A percentile compares a stretch with the other conserved stretches of the same genome.
phyloP scores from a whole-genome alignment of 64 coral and sea anemone genomes.

The Dendronephthya gigantea region DNA sequence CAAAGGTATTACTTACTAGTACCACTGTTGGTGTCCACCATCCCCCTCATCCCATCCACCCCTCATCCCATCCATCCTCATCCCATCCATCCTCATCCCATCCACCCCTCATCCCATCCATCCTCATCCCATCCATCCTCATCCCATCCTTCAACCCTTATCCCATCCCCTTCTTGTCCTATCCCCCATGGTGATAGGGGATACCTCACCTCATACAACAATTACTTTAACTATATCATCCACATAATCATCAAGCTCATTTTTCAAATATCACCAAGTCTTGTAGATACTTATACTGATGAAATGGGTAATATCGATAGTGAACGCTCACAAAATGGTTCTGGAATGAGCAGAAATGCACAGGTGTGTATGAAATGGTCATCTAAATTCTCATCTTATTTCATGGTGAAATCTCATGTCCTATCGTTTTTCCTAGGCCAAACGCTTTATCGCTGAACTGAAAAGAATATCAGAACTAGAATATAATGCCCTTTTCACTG shows the following conservation, averaged over 20 bases:
- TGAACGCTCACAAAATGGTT: conserved; percentile 79
- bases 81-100: too few species aligned
- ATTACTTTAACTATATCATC: neutral
- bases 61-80: too few species aligned
- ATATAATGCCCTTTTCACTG: conserved; percentile 77
- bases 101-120: too few species aligned
- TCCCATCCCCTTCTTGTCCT: too few species aligned
- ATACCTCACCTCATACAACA: neutral
- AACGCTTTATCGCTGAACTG: conserved; percentile 90
- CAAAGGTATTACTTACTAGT: conserved; percentile 16
- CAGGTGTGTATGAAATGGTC: conserved; percentile 40
- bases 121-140: too few species aligned
- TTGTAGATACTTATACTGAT: conserved; percentile 80
- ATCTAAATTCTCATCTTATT: too few species aligned
- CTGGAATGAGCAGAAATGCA: conserved; percentile 84
- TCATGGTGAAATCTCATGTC: too few species aligned
- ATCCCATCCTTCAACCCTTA: too few species aligned
- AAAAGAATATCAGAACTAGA: conserved; percentile 69
- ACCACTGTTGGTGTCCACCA: too few species aligned
- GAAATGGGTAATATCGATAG: conserved; percentile 71
- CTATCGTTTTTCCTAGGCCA: conserved; percentile 48
- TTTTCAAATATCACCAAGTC: neutral
- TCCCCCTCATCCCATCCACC: too few species aligned
- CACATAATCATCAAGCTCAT: neutral
- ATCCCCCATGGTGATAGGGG: too few species aligned